Base-by-base conservation (phyloP, 1,140 invertebrate species). In the Drosophila lacertosa region DNA sequence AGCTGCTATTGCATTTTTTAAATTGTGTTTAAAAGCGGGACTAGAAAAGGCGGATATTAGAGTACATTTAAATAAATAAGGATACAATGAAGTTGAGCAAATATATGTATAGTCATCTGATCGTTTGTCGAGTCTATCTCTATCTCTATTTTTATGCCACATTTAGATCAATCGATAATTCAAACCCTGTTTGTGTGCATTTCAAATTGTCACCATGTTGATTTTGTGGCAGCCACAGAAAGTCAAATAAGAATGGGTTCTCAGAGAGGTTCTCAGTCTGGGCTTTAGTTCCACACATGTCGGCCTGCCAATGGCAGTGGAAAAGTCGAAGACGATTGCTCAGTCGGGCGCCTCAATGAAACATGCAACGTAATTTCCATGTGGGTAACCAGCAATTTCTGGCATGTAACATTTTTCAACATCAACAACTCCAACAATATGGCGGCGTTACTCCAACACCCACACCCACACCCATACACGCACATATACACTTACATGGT, bases 391-490 rank as follows among this genome's bases (percentile, higher is more conserved):
- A 88, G 83, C 83, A 88, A 88, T 88, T 88, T 88, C 82, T 88
- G 82, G 82, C 82, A 88, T 88, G 82, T 89, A 64, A 89, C 83
- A 89, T 89, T 89, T 89, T 83, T 89, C 83, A 83, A 89, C 83
- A 84, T 90, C 89, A 86, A 86, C 89, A 90, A 90, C 84, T 86
- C 71, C 71, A 82, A 72, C 80, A 89, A 89, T 83, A 89, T 88
- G 83, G 83, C 79, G 68, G 60, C 65, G 65, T 9, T 63, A 48
- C 51, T 26, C 16, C 47, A 33, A 16, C 24, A n/a, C n/a, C 59
- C 69, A 39, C 48, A 42, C 42, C 58, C 11, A 57, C 29, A 70
- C 47, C 32, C 58, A 57, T 60, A 72, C 33, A 60, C 53, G 62
- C 45, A 53, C 42, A 3, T 0, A 35, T 13, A 58, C 32, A 70